Percentiles rank a stretch among this genome's conserved stretches.
These are phyloP conservation scores for Drosophila incognita DNA, from an alignment of 2,888 invertebrate species.

Conservation along the genomic window DNA sequence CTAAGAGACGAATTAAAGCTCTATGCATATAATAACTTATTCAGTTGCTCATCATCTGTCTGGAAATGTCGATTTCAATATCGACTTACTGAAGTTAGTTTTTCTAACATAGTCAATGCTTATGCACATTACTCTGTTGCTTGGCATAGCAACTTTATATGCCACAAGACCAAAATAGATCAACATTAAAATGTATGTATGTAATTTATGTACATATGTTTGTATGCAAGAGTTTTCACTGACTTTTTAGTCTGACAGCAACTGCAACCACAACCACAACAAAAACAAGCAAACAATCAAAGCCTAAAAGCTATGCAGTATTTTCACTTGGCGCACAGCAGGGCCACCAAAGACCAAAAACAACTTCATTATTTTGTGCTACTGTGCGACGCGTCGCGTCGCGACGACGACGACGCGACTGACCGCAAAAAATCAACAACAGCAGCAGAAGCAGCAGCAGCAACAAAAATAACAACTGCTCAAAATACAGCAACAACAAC, in stretches of 20 bases:
- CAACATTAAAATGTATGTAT: background rate
- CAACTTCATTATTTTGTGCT: conserved; percentile 77
- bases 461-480: conserved; percentile 38
- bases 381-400: conserved; percentile 69
- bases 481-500: conserved; percentile 40
- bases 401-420: conserved; percentile 28
- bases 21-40: background rate
- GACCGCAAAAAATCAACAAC: conserved; percentile 62
- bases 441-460: conserved; percentile 19
- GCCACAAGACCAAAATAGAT: conserved; percentile 28
- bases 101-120: conserved; percentile 19
- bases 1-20: background rate
- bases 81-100: background rate
- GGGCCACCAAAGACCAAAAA: conserved; percentile 62
- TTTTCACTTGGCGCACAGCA: conserved; percentile 58
- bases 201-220: conserved; percentile 3
- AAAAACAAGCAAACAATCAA: conserved; percentile 28
- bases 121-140: conserved; percentile 25
- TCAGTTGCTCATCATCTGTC: background rate
- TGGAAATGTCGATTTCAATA: background rate
- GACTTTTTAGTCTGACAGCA: conserved; percentile 38
- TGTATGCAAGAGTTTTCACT: conserved; percentile 30
- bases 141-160: conserved; percentile 11
- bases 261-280: conserved; percentile 9
- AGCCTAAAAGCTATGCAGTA: conserved; percentile 42